Evolutionary conservation across 2,888 invertebrate species (phyloP), one percentile per base, ranked within the genome.

Genomic region (Sipha maydis): DNA sequence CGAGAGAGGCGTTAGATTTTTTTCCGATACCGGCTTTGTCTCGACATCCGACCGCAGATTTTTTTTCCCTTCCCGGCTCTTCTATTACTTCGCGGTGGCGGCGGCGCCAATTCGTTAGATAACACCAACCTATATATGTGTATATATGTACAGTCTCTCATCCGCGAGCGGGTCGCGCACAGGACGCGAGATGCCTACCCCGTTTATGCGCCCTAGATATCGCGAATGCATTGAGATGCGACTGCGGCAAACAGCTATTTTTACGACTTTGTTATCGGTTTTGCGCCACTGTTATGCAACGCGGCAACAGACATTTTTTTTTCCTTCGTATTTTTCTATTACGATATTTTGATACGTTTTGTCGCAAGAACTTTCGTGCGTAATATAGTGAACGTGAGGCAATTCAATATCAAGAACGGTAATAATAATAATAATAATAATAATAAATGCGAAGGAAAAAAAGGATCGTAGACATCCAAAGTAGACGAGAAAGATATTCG

Each of bases 1-100:
- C 3, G 61, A 41, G 14, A 61, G 31, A 85, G 48, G 61, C 86
- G 80, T 80, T 79, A 67, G 73, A 80, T 80, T 86, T 86, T 86
- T 79, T 79, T 11, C 28, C 73, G 79, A 80, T 85, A 85, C 48
- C 85, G 54, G 69, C 48, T 69, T 28, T 67, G 67, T 78, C 77
- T 48, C 61, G 69, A 69, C 69, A 78, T 78, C 69, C 54, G 28
- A 79, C 54, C 71, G 19, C 34, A 38, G 78, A 54, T 38, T 73
- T 73, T 69, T 31, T 48, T 48, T 28, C 71, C 7, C 21, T 75
- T 41, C 38, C n/a, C 17, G 0, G 17, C 38, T 71, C 67, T 34
- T 34, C 17, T 14, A 3, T 38, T 82, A 56, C 67, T 28, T 31
- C 17, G 28, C 48, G 25, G 38, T 11, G 75, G 5, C 73, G 41